Base-by-base conservation (phyloP, 2,113 vertebrate genomes). In the Eleginops maclovinus region DNA sequence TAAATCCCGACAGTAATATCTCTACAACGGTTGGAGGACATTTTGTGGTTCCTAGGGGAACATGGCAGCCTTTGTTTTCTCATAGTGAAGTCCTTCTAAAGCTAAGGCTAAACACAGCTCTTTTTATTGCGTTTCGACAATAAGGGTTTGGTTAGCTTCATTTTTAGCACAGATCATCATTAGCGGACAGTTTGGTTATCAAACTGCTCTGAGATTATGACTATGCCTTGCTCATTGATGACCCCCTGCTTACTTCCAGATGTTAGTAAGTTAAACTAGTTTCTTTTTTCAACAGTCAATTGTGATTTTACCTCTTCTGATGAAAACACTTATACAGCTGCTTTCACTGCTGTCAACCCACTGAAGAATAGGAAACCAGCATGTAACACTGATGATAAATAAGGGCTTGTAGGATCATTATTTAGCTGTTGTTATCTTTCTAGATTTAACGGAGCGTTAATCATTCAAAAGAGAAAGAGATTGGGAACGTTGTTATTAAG, bases 371-470 rank as follows among this genome's bases (percentile, higher is more conserved):
- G n/a, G 68, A 61, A 82, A 56, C 28, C 47, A 62, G 49, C 60
- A 1, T 75, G 40, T 63, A 50, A 62, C 22, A 40, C 26, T 44
- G 21, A 55, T 56, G 44, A 78, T 67, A 63, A 53, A 28, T 19
- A 58, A 44, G 60, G 76, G 41, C 49, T 36, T 40, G 26, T 53
- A 28, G 55, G 53, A 71, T 22, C 19, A 58, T 80, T 60, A 77
- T 50, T 72, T 72, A 71, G 49, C 44, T 63, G 50, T 41, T 67
- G 40, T 72, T 64, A 44, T 74, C 67, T 74, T 41, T 64, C 63
- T 49, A 21, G 50, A 62, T 21, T 15, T 46, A 50, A 78, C 19
- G 62, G 72, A 76, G 21, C 8, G 14, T 50, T 76, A 56, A 87
- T 81, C 75, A 70, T 43, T 82, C 68, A 72, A 36, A 67, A 54